phyloP scores from a whole-genome alignment of 2,113 vertebrate species.

The Onychorhynchus coronatus region DNA sequence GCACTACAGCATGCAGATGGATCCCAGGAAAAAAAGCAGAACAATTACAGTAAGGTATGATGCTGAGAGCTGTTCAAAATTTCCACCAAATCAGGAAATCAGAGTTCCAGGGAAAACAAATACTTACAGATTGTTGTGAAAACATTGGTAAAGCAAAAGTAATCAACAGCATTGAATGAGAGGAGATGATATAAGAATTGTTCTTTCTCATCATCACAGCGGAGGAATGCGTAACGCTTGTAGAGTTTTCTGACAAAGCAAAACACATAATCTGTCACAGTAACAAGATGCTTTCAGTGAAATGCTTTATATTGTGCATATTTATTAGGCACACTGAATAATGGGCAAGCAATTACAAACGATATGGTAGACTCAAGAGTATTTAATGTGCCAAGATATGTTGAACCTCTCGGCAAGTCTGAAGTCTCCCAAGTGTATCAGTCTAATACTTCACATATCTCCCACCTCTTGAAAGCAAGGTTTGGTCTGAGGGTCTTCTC shows the following conservation, averaged over 20 bases:
- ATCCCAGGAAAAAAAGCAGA: neutral
- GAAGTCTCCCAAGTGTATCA: neutral
- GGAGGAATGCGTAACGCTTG: constrained; percentile 96
- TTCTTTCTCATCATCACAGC: constrained; percentile 98
- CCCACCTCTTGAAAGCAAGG: rapidly evolving
- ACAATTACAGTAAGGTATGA: neutral
- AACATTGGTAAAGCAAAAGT: constrained; percentile 99
- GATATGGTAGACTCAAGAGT: neutral
- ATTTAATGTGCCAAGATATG: neutral
- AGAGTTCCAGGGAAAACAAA: neutral
- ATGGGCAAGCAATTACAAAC: neutral
- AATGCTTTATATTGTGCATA: neutral
- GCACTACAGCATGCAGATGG: neutral
- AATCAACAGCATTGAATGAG: constrained; percentile 98
- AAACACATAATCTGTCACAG: constrained; percentile 46
- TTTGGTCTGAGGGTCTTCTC: neutral
- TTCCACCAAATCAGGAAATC: neutral
- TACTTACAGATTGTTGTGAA: constrained; percentile 97
- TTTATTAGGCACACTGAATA: neutral
- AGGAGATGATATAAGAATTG: constrained; percentile 98
- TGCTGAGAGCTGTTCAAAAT: neutral
- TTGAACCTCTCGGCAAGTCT: neutral
- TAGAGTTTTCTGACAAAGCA: constrained; percentile 88
- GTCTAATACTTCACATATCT: neutral
- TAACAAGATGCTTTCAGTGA: neutral